phyloP scores from a whole-genome alignment of 37 sponge, comb jelly and placozoan species.

The Beroe forskalii region DNA sequence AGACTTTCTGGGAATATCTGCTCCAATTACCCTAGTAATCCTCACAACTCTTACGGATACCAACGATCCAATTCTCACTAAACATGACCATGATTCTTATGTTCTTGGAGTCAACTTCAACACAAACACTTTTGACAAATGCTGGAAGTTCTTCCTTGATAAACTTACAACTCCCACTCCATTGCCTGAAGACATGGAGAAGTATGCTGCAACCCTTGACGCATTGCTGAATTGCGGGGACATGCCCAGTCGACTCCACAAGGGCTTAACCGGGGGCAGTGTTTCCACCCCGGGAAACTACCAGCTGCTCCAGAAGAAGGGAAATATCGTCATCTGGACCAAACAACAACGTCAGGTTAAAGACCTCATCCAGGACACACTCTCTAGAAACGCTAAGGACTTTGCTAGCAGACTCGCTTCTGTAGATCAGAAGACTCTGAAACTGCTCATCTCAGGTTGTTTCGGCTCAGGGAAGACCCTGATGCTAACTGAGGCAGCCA shows the following conservation, averaged over 20 bases:
- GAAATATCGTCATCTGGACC: not conserved
- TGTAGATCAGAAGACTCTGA: not conserved
- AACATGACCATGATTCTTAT: not conserved
- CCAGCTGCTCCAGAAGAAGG: not conserved
- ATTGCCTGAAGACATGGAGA: not conserved
- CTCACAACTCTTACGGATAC: not conserved
- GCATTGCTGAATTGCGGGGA: not conserved
- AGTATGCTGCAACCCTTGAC: not conserved
- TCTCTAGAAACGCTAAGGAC: not conserved
- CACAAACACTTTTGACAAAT: not conserved
- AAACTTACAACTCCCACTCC: not conserved
- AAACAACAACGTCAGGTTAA: not conserved
- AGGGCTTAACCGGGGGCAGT: not conserved
- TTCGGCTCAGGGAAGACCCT: not conserved
- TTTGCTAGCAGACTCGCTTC: not conserved
- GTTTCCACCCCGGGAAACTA: not conserved
- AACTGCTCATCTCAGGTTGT: conserved; percentile 15
- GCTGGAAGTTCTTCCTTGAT: conserved; percentile 10
- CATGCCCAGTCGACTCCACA: not conserved
- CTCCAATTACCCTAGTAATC: not conserved
- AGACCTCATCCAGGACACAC: conserved; percentile 23
- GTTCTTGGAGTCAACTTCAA: conserved; percentile 2
- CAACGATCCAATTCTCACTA: not conserved
- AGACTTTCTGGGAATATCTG: not conserved
- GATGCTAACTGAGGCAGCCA: conserved; percentile 5